Evolutionary conservation across 2,888 invertebrate species (phyloP), one percentile per base, ranked within the genome.

Genomic region (Steinernema hermaphroditum): DNA sequence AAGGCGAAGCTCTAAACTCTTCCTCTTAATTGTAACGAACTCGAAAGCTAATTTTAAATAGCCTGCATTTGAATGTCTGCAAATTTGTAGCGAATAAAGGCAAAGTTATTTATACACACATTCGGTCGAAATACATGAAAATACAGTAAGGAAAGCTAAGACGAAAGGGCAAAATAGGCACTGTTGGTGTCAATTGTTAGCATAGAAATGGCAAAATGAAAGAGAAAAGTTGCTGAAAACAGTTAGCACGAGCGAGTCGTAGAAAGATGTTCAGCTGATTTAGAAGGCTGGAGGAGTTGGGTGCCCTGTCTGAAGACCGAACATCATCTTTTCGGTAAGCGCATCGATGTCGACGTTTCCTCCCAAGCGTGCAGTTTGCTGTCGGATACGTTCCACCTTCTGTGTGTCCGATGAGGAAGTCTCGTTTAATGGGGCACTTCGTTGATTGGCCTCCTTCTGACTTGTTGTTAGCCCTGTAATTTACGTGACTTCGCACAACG

Each of bases 401-500:
- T 46, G 37, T 1, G n/a, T 14, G 37, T 54, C 41, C 43, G 50
- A 37, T 19, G 37, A n/a, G 16, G 49, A 19, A 8, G 22, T 44
- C 8, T 80, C 71, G 70, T 81, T 81, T n/a, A 80, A 57, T 24
- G 82, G 78, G n/a, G 83, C 81, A 0, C 77, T 68, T 69, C 86
- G 82, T 27, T 78, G 79, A 74, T 85, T 85, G 27, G 85, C 85
- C 75, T 85, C 83, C 2, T 82, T 78, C 75, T 86, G 85, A 41
- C 78, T 77, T 46, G 76, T 70, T 37, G 85, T 86, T 77, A 85
- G 74, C 29, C 80, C 85, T 85, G 71, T 2, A 54, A 43, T 50
- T 24, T 14, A 34, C 34, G 9, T 19, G 1, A n/a, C n/a, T n/a
- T n/a, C n/a, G n/a, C n/a, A n/a, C n/a, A n/a, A n/a, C n/a, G n/a